Evolutionary conservation across 2,113 vertebrate species (phyloP), one percentile per base, ranked within the genome.

Genomic region (Blennius ocellaris): DNA sequence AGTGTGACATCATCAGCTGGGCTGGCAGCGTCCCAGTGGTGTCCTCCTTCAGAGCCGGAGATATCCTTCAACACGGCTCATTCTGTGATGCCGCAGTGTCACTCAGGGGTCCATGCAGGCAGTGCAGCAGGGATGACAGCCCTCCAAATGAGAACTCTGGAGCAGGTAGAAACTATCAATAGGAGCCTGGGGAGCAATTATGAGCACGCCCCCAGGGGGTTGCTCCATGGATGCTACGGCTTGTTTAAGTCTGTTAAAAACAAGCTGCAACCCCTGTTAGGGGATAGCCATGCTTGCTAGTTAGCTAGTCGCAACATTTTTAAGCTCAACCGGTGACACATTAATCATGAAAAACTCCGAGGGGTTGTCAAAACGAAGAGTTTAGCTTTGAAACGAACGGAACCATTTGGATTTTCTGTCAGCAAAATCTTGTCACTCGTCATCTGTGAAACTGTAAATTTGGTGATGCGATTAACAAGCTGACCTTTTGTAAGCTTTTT

Each of bases 31-130:
- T 83, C 80, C 76, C 85, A 60, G 60, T 44, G 73, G 86, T 63
- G 56, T 76, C 68, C 71, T 76, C 72, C 40, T 64, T 53, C 56
- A 57, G 70, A 59, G 74, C 67, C 55, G 30, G 67, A 83, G 68
- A 79, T 68, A 79, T 75, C 76, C 55, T 81, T 76, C 62, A 56
- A 49, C 68, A 45, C 81, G 72, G 68, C 79, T 87, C 78, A 71
- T 74, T 57, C 60, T 60, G 79, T 73, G 79, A 83, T 11, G 68
- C 68, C 12, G 50, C 55, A 37, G 66, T 82, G 86, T 87, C 83
- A 83, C 76, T 88, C 84, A 81, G 48, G 45, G 53, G 61, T 60
- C 72, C 58, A 84, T 76, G 84, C 84, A 84, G 77, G 64, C 80
- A 65, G 59, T 8, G 54, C 57, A 57, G 69, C n/a, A 36, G 40